Conservation (phyloP, 1,140 invertebrate species). For the Bicyclus anynana region DNA sequence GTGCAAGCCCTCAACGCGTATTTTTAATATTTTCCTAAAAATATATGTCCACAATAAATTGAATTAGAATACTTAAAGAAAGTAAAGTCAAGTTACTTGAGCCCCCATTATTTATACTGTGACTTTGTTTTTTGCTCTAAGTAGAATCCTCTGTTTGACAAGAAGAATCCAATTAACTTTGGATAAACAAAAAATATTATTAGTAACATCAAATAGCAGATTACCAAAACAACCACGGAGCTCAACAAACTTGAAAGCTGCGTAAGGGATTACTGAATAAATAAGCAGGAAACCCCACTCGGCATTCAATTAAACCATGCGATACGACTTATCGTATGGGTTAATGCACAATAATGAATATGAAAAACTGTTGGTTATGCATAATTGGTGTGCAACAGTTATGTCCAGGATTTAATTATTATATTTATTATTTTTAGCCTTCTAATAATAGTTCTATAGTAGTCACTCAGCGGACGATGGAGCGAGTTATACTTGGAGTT, state of each 20-base stretch:
- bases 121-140: neutral
- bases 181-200: constrained; percentile 11
- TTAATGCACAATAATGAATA: neutral
- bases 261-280: constrained; percentile 53
- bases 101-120: neutral
- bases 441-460: too few species aligned
- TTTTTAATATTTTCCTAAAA: too few species aligned
- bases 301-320: neutral
- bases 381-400: too few species aligned
- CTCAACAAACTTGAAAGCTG: constrained; percentile 34
- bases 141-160: neutral
- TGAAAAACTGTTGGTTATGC: too few species aligned
- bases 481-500: too few species aligned
- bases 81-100: neutral
- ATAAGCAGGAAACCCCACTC: constrained; percentile 31
- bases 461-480: too few species aligned
- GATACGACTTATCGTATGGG: neutral
- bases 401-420: too few species aligned
- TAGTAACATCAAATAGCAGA: constrained; percentile 17
- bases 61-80: neutral
- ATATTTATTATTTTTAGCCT: too few species aligned
- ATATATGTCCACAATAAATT: too few species aligned
- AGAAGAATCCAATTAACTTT: constrained; percentile 4
- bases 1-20: too few species aligned
- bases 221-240: constrained; percentile 20